Conservation (phyloP, 1,140 invertebrate species). For the Maconellicoccus hirsutus region DNA sequence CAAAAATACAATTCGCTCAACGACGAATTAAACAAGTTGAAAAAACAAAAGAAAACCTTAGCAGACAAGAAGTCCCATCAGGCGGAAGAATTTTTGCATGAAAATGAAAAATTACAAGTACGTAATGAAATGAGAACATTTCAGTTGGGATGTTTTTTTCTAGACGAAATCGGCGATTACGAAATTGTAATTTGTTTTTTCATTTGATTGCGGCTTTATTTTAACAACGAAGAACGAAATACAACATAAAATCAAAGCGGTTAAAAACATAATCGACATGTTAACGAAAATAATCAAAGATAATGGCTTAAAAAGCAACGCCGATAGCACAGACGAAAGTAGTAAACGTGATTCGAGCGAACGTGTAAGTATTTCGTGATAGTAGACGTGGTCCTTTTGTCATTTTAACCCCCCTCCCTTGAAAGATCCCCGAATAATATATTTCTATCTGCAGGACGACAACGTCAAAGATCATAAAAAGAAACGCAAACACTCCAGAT, state of each 20-base stretch:
- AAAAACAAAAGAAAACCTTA: slow-evolving; percentile 62
- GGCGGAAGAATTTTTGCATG: slow-evolving; percentile 56
- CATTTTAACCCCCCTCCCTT: no score
- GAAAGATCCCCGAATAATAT: no score
- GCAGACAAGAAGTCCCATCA: slow-evolving; percentile 47
- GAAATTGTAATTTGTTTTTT: no score
- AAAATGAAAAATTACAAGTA: slow-evolving; percentile 71
- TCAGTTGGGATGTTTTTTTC: no score
- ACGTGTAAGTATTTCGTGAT: background rate
- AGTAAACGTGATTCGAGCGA: background rate
- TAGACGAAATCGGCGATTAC: no score
- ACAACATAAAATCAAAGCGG: slow-evolving; percentile 66
- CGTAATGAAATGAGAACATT: no score
- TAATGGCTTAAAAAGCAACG: slow-evolving; percentile 34
- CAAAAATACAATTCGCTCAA: slow-evolving; percentile 54
- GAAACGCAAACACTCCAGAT: background rate
- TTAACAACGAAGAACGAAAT: slow-evolving; percentile 68
- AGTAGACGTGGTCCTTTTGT: no score
- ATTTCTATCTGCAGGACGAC: background rate
- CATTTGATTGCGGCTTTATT: no score
- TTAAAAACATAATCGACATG: slow-evolving; percentile 73
- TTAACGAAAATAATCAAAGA: slow-evolving; percentile 62
- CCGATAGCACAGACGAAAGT: background rate
- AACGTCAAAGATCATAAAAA: background rate
- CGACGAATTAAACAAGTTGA: slow-evolving; percentile 59